A percentile compares a stretch with the other conserved stretches of the same genome.
Conservation (phyloP, 2,113 vertebrate genomes). For the Pontoporia blainvillei region DNA sequence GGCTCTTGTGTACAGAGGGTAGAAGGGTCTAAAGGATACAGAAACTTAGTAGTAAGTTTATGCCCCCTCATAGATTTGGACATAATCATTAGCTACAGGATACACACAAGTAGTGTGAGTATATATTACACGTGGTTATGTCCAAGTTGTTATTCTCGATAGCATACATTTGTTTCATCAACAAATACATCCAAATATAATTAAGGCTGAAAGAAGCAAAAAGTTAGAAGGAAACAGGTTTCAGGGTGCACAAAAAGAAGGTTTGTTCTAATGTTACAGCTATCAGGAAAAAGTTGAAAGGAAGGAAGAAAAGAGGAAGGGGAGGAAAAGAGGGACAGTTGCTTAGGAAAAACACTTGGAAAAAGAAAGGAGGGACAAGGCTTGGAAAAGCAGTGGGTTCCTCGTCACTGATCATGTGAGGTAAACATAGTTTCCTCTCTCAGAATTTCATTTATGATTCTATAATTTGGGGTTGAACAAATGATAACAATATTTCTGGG, state of each 20-base stretch:
- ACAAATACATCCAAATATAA: neutral
- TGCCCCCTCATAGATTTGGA: neutral
- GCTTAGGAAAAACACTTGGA: neutral
- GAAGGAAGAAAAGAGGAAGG: neutral
- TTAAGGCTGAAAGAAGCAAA: neutral
- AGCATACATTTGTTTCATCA: neutral
- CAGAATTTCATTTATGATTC: neutral
- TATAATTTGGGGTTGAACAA: neutral
- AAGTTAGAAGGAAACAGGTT: neutral
- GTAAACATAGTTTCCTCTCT: neutral
- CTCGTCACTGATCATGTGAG: accelerated
- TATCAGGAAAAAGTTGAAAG: neutral
- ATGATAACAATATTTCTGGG: neutral
- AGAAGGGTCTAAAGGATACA: neutral
- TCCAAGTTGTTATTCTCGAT: neutral
- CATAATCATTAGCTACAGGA: neutral
- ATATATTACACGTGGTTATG: too few species aligned
- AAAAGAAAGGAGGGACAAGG: neutral
- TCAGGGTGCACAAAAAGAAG: neutral
- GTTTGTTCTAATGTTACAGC: neutral
- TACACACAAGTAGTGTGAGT: neutral
- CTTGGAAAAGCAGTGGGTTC: neutral
- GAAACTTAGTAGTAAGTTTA: neutral
- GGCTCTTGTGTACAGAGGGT: neutral
- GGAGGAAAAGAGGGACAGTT: neutral